A percentile compares a stretch with the other conserved stretches of the same genome.
Evolutionary conservation across 2,113 vertebrate genomes (phyloP).

Genomic region (Varanus salvator): DNA sequence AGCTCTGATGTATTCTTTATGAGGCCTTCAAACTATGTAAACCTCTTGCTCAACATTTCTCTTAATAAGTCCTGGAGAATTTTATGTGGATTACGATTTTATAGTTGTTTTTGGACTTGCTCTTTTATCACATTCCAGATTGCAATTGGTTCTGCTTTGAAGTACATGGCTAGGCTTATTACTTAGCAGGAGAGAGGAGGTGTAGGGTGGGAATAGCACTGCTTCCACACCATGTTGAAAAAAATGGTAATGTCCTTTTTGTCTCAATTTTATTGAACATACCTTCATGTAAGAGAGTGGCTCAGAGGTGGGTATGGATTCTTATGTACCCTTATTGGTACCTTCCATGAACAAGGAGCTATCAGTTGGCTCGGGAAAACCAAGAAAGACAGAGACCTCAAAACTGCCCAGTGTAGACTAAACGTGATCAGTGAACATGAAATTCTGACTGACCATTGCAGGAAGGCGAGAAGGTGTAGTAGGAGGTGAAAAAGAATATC

Average conservation of each 20-base stretch:
- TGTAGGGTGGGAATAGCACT: slow-evolving; percentile 42
- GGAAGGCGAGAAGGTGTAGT: not conserved
- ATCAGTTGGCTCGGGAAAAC: not conserved
- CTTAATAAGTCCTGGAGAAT: slow-evolving; percentile 61
- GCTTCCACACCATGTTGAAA: slow-evolving; percentile 62
- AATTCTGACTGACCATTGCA: not conserved
- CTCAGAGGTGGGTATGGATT: not conserved
- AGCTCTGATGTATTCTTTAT: slow-evolving; percentile 45
- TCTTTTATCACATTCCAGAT: slow-evolving; percentile 74
- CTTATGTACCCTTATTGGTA: not conserved
- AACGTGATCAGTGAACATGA: not conserved
- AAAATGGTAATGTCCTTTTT: slow-evolving; percentile 59
- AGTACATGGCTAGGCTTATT: slow-evolving; percentile 63
- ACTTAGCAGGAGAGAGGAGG: slow-evolving; percentile 49
- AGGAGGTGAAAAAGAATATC: no score
- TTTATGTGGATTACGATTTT: slow-evolving; percentile 59
- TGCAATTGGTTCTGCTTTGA: slow-evolving; percentile 71
- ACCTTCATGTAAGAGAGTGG: slow-evolving; percentile 44
- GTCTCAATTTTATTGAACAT: slow-evolving; percentile 47
- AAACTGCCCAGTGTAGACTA: not conserved
- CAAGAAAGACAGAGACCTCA: not conserved
- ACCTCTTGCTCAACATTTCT: slow-evolving; percentile 65
- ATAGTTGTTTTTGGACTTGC: slow-evolving; percentile 60
- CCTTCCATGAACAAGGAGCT: not conserved
- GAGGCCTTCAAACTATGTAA: slow-evolving; percentile 53